phyloP scores from a whole-genome alignment of 2,888 invertebrate genomes.

The Tenthredo scrophulariae region DNA sequence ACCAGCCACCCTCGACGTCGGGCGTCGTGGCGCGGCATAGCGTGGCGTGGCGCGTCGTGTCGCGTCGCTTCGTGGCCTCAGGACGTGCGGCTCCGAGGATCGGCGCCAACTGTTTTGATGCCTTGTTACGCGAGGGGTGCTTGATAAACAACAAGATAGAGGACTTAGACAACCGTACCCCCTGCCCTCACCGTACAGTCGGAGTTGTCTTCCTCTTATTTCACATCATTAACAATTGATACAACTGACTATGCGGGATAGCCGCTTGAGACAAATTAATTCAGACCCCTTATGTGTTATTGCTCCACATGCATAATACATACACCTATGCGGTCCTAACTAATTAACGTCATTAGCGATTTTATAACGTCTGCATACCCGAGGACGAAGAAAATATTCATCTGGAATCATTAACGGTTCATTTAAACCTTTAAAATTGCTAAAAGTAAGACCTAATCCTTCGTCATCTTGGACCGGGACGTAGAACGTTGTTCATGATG shows the following conservation, averaged over 20 bases:
- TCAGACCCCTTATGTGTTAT: neutral
- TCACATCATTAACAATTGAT: constrained; percentile 33
- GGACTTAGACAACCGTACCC: constrained; percentile 64
- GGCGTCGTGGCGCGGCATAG: constrained; percentile 56
- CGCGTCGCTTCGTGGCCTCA: constrained; percentile 48
- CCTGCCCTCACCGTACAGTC: constrained; percentile 52
- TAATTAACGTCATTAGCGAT: neutral
- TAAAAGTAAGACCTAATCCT: no score
- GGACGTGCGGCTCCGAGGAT: constrained; percentile 60
- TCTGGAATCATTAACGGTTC: neutral
- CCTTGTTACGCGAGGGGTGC: constrained; percentile 68
- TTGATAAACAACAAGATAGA: constrained; percentile 69
- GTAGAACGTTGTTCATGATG: no score
- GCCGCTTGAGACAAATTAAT: neutral
- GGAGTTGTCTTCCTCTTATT: constrained; percentile 57
- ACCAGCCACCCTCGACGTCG: constrained; percentile 51
- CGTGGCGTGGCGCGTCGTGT: constrained; percentile 48
- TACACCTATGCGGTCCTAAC: neutral
- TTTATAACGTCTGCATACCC: neutral
- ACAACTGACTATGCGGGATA: neutral
- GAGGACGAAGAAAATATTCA: neutral
- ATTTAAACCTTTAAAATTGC: neutral
- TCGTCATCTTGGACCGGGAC: no score
- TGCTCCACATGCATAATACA: neutral
- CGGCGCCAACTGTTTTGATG: constrained; percentile 74